phyloP scores from a whole-genome alignment of 2,888 invertebrate species.

The Drosophila emarginata region DNA sequence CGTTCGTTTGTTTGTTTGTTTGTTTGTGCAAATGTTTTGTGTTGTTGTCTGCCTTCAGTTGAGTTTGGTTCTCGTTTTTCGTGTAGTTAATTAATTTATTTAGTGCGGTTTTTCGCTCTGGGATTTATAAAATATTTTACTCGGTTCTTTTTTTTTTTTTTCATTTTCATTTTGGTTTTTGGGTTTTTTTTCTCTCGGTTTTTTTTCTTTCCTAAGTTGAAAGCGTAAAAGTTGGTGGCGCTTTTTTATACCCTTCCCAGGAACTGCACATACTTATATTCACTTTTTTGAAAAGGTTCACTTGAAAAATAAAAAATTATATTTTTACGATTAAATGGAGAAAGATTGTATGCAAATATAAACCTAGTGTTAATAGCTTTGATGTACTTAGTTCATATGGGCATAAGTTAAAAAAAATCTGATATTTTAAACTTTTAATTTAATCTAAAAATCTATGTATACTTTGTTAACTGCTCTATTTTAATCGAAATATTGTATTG shows the following conservation, averaged over 20 bases:
- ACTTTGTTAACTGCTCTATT: no score
- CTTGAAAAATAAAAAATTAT: no score
- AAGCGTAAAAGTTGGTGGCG: neutral
- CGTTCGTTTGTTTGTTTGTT: conserved; percentile 13
- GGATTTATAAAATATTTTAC: conserved; percentile 65
- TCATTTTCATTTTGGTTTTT: conserved; percentile 25
- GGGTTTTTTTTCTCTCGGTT: neutral
- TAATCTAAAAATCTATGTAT: no score
- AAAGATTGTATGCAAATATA: no score
- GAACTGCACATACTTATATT: neutral
- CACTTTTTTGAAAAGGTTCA: neutral
- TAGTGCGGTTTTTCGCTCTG: conserved; percentile 75
- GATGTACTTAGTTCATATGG: no score
- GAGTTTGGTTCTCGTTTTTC: conserved; percentile 52
- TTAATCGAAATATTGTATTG: no score
- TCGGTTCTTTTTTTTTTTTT: conserved; percentile 40
- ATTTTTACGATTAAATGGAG: no score
- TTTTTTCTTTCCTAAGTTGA: neutral
- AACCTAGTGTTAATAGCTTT: no score
- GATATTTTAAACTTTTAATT: no score
- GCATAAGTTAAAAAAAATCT: no score
- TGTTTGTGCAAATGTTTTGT: conserved; percentile 38
- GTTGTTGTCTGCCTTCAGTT: conserved; percentile 33
- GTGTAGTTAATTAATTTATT: conserved; percentile 80
- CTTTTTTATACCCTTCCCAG: neutral